phyloP scores from a whole-genome alignment of 2,888 invertebrate species.

The Dicycla oo region DNA sequence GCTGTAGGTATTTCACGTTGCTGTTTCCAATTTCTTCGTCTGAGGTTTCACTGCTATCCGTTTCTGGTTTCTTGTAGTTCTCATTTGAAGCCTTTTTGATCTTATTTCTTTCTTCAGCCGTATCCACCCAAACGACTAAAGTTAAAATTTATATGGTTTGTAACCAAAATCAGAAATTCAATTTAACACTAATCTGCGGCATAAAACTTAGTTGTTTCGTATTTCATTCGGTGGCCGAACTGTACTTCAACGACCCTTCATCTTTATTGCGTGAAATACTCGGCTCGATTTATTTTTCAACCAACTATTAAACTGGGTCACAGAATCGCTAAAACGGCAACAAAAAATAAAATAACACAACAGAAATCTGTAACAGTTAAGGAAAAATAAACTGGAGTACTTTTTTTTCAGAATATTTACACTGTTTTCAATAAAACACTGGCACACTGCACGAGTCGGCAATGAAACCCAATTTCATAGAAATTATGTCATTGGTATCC shows the following conservation, averaged over 20 bases:
- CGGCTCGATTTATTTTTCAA: constrained; percentile 10
- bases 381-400: constrained; percentile 27
- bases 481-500: constrained; percentile 61
- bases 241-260: neutral
- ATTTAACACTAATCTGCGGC: neutral
- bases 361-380: constrained; percentile 29
- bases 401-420: constrained; percentile 37
- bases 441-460: constrained; percentile 32
- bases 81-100: too few species aligned
- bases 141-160: neutral
- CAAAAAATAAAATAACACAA: constrained; percentile 11
- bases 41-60: too few species aligned
- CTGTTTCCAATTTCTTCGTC: too few species aligned
- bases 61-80: too few species aligned
- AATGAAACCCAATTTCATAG: constrained; percentile 58
- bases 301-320: constrained; percentile 37
- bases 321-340: constrained; percentile 28
- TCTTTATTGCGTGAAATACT: neutral
- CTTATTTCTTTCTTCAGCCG: too few species aligned
- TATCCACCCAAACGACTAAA: too few species aligned
- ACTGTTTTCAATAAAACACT: constrained; percentile 40
- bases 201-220: neutral
- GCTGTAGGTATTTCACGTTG: too few species aligned
- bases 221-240: neutral
- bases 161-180: neutral